Conservation (phyloP, 1,140 invertebrate genomes). For the Lordiphosa collinella region DNA sequence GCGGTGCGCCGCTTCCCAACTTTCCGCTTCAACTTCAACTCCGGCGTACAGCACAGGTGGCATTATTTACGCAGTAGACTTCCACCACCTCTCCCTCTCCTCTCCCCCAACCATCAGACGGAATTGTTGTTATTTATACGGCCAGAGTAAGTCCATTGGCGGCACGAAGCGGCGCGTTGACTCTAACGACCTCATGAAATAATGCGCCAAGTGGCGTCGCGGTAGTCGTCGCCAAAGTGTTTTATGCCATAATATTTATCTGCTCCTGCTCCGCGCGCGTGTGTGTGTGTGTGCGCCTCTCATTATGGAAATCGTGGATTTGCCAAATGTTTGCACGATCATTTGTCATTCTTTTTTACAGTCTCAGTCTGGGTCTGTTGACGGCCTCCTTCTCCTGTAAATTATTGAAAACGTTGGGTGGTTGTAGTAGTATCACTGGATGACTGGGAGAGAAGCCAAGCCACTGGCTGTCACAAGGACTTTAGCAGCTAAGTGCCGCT, state of each 20-base stretch:
- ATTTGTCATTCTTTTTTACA: conserved; percentile 75
- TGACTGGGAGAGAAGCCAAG: conserved; percentile 67
- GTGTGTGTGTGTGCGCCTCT: conserved; percentile 32
- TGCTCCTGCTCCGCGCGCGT: conserved; percentile 6
- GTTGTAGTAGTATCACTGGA: conserved; percentile 19
- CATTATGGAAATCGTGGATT: conserved; percentile 77
- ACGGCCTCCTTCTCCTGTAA: conserved; percentile 23
- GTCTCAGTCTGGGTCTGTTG: conserved; percentile 40
- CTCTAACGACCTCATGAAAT: conserved; percentile 77
- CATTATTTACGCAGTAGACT: conserved; percentile 50
- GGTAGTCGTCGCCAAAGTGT: conserved; percentile 50
- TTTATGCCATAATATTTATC: conserved; percentile 78
- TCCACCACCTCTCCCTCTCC: background rate
- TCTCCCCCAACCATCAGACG: background rate
- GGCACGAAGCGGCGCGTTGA: conserved; percentile 23
- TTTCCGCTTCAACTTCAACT: conserved; percentile 1
- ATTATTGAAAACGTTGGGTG: conserved; percentile 63
- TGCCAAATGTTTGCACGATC: conserved; percentile 76
- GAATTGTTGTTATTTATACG: conserved; percentile 68
- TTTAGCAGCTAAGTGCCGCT: conserved; percentile 54
- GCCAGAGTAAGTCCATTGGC: conserved; percentile 38
- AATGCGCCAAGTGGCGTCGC: conserved; percentile 70
- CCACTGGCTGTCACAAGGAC: conserved; percentile 55
- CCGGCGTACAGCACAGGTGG: conserved; percentile 41
- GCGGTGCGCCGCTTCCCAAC: conserved; percentile 15